Percentiles rank a stretch among this genome's conserved stretches.
Evolutionary conservation across 2,888 invertebrate species (phyloP).

Genomic region (Cantharis rustica): DNA sequence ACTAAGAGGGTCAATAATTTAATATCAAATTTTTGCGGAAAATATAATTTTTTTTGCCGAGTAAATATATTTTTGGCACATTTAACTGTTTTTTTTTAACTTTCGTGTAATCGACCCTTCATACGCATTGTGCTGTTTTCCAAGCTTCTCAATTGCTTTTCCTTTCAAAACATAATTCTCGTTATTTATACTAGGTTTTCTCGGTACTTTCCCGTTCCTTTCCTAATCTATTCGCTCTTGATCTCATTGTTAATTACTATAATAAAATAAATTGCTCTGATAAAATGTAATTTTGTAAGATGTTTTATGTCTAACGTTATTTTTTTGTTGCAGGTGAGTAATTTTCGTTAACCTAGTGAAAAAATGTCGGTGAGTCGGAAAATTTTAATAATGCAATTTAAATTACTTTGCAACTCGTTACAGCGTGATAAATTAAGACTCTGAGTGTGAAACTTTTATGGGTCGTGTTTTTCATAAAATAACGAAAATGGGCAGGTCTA

Average conservation of each 20-base stretch:
- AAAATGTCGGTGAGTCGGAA: background rate
- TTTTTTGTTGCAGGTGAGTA: background rate
- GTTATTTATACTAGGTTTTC: slow-evolving; percentile 1
- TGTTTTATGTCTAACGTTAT: background rate
- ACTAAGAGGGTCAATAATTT: slow-evolving; percentile 1
- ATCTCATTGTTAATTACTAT: background rate
- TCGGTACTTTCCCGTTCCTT: background rate
- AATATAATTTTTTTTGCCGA: background rate
- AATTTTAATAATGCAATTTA: slow-evolving; percentile 30
- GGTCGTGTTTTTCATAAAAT: slow-evolving; percentile 10
- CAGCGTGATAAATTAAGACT: slow-evolving; percentile 17
- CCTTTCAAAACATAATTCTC: background rate
- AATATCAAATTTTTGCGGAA: background rate
- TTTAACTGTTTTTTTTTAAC: background rate
- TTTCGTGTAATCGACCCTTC: background rate
- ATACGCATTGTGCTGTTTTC: slow-evolving; percentile 1
- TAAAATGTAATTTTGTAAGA: background rate
- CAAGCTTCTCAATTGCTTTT: slow-evolving; percentile 1
- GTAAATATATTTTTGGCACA: background rate
- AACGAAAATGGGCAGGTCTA: background rate
- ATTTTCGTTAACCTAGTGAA: background rate
- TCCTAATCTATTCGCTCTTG: background rate
- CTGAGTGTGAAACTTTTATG: slow-evolving; percentile 26
- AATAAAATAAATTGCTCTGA: background rate
- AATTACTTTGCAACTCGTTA: slow-evolving; percentile 26